Percentiles rank a stretch among this genome's conserved stretches.
phyloP scores from a whole-genome alignment of 92 coral and sea anemone genomes.

The Diadumene lineata region DNA sequence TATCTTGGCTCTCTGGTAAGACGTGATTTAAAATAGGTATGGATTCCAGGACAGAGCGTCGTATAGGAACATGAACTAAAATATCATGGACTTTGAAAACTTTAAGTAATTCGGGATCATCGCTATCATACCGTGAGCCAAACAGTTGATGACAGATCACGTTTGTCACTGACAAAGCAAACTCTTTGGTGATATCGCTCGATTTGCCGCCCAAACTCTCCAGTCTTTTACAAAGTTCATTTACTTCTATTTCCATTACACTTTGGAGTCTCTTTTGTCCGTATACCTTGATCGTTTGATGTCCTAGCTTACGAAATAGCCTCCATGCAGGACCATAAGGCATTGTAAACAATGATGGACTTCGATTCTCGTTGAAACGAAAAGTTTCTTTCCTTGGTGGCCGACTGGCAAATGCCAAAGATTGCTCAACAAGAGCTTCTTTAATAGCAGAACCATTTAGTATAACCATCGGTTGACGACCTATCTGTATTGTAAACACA shows the following conservation, averaged over 20 bases:
- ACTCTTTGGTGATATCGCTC: conserved; percentile 39
- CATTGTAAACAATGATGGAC: conserved; percentile 18
- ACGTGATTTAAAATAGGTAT: conserved; percentile 23
- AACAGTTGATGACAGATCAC: conserved; percentile 52
- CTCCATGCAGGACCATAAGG: conserved; percentile 49
- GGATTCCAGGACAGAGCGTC: conserved; percentile 13
- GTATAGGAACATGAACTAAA: conserved; percentile 11
- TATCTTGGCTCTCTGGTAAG: conserved; percentile 10
- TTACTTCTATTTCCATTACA: conserved; percentile 42
- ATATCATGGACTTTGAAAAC: conserved; percentile 34
- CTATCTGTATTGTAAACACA: conserved; percentile 36
- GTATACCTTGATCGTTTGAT: conserved; percentile 45
- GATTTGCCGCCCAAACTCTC: conserved; percentile 32
- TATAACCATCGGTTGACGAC: conserved; percentile 33
- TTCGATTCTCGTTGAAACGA: conserved; percentile 13
- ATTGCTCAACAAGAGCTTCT: conserved; percentile 38
- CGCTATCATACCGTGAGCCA: conserved; percentile 46
- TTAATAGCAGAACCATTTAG: conserved; percentile 35
- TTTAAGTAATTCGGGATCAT: conserved; percentile 39
- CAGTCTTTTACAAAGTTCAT: conserved; percentile 40
- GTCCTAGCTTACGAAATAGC: conserved; percentile 50
- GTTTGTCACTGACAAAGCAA: conserved; percentile 51
- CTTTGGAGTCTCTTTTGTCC: conserved; percentile 39
- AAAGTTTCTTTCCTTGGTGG: conserved; percentile 18
- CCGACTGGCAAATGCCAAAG: conserved; percentile 43